Percentiles rank a stretch among this genome's conserved stretches.
These are phyloP conservation scores for Solenopsis invicta DNA, from an alignment of 1,140 invertebrate species.

Conservation along the genomic window DNA sequence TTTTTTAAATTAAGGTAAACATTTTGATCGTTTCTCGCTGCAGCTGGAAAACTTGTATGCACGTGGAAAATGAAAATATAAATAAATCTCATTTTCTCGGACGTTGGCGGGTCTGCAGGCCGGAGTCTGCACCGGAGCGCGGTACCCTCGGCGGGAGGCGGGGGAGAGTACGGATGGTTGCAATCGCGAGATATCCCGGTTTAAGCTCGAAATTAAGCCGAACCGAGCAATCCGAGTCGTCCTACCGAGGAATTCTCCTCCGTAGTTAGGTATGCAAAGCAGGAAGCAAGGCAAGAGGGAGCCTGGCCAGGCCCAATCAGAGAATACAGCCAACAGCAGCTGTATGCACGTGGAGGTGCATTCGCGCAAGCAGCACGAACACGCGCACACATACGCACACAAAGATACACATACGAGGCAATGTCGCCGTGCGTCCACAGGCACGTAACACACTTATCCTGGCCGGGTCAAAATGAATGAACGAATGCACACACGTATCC, in stretches of 20 bases:
- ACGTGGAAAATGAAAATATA: not conserved
- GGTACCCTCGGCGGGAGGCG: not conserved
- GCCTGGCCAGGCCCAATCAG: conserved; percentile 76
- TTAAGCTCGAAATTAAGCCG: conserved; percentile 76
- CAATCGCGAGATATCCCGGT: conserved; percentile 64
- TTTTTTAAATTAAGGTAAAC: not conserved
- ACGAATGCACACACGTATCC: conserved; percentile 4
- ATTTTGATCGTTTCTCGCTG: not conserved
- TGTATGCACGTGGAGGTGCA: conserved; percentile 46
- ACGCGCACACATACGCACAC: not conserved
- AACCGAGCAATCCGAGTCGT: conserved; percentile 73
- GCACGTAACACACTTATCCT: conserved; percentile 32
- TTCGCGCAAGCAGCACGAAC: conserved; percentile 15
- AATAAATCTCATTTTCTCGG: conserved; percentile 1
- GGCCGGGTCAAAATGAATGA: conserved; percentile 23
- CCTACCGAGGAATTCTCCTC: conserved; percentile 70
- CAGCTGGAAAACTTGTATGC: not conserved
- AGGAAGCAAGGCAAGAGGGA: conserved; percentile 72
- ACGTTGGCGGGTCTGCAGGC: not conserved
- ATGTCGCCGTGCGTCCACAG: conserved; percentile 14
- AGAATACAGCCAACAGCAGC: conserved; percentile 68
- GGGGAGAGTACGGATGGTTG: not conserved
- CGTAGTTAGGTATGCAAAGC: conserved; percentile 81
- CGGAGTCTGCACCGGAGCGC: not conserved
- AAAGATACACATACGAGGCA: not conserved